Evolutionary conservation across 2,888 invertebrate genomes (phyloP).

Genomic region (Erebia ligea): DNA sequence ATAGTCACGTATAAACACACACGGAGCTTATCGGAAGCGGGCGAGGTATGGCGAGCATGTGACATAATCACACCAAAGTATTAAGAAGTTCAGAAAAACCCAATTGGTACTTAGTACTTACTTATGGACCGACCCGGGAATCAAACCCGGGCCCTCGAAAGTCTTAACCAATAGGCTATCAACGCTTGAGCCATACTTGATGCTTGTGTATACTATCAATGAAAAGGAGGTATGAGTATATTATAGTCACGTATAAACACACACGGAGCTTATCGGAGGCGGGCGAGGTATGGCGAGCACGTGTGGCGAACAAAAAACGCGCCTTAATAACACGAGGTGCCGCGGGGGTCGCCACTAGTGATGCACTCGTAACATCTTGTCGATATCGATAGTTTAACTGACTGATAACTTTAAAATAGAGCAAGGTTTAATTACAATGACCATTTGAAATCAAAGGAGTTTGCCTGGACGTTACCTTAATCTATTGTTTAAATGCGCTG

Average conservation of each 20-base stretch:
- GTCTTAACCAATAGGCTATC: no score
- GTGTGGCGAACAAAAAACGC: constrained; percentile 80
- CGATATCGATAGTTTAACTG: constrained; percentile 33
- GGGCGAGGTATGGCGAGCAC: constrained; percentile 71
- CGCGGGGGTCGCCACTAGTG: constrained; percentile 67
- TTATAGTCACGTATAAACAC: constrained; percentile 1
- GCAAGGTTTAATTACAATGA: not conserved
- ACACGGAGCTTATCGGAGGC: constrained; percentile 5
- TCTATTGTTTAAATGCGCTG: no score
- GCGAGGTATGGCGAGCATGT: constrained; percentile 75
- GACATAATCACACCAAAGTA: no score
- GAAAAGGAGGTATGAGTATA: not conserved
- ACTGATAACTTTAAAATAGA: not conserved
- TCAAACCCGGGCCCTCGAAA: no score
- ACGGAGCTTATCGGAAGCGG: constrained; percentile 9
- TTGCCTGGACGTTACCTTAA: no score
- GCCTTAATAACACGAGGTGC: constrained; percentile 78
- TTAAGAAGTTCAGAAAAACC: no score
- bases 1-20: constrained; percentile 4
- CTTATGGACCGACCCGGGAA: no score
- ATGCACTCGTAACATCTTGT: constrained; percentile 37
- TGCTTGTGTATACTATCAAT: not conserved
- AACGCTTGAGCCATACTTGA: not conserved
- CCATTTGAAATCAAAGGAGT: no score
- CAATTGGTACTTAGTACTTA: no score